A percentile compares a stretch with the other conserved stretches of the same genome.
Conservation (phyloP, 2,797 vertebrate species). For the Poecilia velifera region DNA sequence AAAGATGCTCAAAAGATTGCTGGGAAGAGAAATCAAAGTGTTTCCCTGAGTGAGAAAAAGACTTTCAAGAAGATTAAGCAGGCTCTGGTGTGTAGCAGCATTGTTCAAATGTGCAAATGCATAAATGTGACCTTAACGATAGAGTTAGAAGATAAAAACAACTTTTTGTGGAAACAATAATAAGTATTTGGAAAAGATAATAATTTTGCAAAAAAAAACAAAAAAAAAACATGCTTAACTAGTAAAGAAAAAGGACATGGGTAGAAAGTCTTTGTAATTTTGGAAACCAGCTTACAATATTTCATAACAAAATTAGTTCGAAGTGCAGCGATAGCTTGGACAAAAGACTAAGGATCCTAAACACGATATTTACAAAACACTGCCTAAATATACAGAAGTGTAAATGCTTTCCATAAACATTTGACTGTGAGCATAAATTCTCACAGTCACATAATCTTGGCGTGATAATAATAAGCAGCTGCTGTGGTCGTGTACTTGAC, state of each 20-base stretch:
- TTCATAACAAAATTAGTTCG: neutral
- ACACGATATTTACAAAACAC: neutral
- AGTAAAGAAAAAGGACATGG: neutral
- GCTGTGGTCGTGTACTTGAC: neutral
- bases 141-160: conserved; percentile 1
- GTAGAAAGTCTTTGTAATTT: neutral
- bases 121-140: neutral
- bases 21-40: neutral
- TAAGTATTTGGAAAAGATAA: neutral
- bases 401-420: neutral
- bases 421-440: neutral
- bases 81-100: neutral
- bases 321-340: neutral
- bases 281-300: neutral
- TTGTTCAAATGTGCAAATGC: neutral
- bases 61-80: neutral
- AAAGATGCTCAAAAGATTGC: neutral
- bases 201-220: too few species aligned
- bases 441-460: neutral
- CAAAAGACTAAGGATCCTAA: neutral
- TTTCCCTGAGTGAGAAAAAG: neutral
- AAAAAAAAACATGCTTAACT: too few species aligned
- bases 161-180: neutral
- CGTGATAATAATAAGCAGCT: neutral
- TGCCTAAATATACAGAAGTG: neutral